Evolutionary conservation across 1,140 invertebrate species (phyloP).

Genomic region (Macrotrachela quadricornifera): DNA sequence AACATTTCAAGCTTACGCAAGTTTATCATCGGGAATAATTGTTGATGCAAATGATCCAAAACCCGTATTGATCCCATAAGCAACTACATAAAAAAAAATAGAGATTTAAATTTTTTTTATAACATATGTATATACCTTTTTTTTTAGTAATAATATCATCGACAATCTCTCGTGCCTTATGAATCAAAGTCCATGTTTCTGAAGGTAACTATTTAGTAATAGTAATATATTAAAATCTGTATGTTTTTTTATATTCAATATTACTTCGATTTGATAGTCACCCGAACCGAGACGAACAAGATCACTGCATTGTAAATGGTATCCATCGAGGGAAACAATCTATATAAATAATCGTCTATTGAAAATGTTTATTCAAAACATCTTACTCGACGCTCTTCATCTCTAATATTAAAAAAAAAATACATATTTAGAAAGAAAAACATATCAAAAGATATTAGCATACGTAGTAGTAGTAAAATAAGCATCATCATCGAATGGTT

Average conservation of each 20-base stretch:
- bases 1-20: slow-evolving; percentile 34
- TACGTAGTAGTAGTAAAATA: too few relatives aligned
- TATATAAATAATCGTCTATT: too few relatives aligned
- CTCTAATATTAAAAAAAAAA: too few relatives aligned
- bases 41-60: slow-evolving; percentile 50
- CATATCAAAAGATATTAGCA: too few relatives aligned
- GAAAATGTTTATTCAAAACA: too few relatives aligned
- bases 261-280: slow-evolving; percentile 38
- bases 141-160: slow-evolving; percentile 41
- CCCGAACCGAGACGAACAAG: slow-evolving; percentile 39
- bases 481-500: too few relatives aligned
- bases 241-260: too few relatives aligned
- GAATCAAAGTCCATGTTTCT: slow-evolving; percentile 36
- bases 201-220: slow-evolving; percentile 29
- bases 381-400: too few relatives aligned
- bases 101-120: neutral
- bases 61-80: slow-evolving; percentile 52
- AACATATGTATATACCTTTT: too few relatives aligned
- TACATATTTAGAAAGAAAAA: too few relatives aligned
- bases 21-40: slow-evolving; percentile 38
- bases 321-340: too few relatives aligned
- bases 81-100: slow-evolving; percentile 31
- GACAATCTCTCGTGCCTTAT: slow-evolving; percentile 35
- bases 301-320: slow-evolving; percentile 38
- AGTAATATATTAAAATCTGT: neutral